Base-by-base conservation (phyloP, 2,888 invertebrate genomes). In the Conops quadrifasciatus region DNA sequence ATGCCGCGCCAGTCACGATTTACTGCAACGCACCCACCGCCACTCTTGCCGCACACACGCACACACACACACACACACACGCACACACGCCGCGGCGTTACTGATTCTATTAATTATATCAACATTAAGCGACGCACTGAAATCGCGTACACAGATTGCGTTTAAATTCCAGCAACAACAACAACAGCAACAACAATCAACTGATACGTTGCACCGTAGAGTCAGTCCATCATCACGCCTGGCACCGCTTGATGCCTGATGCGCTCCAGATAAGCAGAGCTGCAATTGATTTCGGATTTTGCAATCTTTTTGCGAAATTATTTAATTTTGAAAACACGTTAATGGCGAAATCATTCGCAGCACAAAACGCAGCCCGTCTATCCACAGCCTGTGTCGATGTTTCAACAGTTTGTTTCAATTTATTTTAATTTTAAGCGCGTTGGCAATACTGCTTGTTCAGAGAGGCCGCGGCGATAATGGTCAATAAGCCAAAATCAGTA, bases 91-190 rank as follows among this genome's bases (percentile, higher is more conserved):
- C 4, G 9, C 36, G 36, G 4, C 9, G 9, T 36, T 82, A 82
- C 82, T 82, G 81, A 82, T 81, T 80, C 81, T 82, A 81, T 81
- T 81, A 82, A 81, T 81, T 81, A 81, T 82, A 81, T 81, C 82
- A 82, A 79, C 82, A 82, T 82, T 81, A 80, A 81, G 82, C 81
- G 80, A 72, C 63, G 59, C 62, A 49, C 68, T 67, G 7, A 56
- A 67, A 28, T 51, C 67, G 77, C 77, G 64, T 76, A 77, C 76
- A 77, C 78, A 77, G 80, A 80, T 80, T 80, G 81, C 80, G 80
- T 80, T 81, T 81, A 81, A 81, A 82, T 77, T 78, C 80, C 78
- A 80, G 79, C 78, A 80, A 77, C 80, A 81, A 80, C 80, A 80
- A 81, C 75, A 36, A 36, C 9, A 36, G 9, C 74, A 77, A n/a